These are phyloP conservation scores for Heteractis magnifica DNA, from an alignment of 92 coral and sea anemone species.

Conservation along the genomic window DNA sequence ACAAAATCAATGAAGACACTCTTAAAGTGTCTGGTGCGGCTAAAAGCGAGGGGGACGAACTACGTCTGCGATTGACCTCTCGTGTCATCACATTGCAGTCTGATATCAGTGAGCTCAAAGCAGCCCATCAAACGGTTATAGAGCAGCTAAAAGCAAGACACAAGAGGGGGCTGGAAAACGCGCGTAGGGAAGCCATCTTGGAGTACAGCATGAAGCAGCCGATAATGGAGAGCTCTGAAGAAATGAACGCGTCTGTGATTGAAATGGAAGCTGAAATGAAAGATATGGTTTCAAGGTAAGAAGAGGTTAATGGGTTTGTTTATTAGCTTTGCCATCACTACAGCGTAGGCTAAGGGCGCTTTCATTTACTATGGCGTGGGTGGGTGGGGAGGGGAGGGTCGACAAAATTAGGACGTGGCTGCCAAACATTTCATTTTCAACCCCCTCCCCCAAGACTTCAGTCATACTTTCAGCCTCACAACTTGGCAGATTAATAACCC, in stretches of 20 bases:
- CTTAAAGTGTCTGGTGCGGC: conserved; percentile 77
- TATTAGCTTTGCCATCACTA: no score
- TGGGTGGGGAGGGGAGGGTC: no score
- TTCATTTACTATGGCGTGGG: no score
- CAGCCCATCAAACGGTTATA: conserved; percentile 74
- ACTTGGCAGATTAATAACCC: no score
- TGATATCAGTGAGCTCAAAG: conserved; percentile 91
- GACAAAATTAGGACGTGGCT: no score
- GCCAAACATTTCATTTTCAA: no score
- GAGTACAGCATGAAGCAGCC: conserved; percentile 67
- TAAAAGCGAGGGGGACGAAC: conserved; percentile 76
- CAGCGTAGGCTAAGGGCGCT: no score
- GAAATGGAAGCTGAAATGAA: conserved; percentile 80
- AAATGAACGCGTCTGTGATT: conserved; percentile 61
- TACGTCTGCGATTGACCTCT: conserved; percentile 82
- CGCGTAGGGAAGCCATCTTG: conserved; percentile 77
- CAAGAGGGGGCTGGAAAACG: conserved; percentile 70
- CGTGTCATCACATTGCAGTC: conserved; percentile 95
- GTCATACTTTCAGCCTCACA: no score
- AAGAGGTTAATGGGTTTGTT: no score
- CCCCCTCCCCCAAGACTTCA: no score
- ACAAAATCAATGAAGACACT: conserved; percentile 78
- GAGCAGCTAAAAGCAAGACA: conserved; percentile 70
- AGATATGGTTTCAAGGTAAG: conserved; percentile 75
- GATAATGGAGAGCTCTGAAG: conserved; percentile 66